A percentile compares a stretch with the other conserved stretches of the same genome.
These are phyloP conservation scores for Molorchus minor DNA, from an alignment of 2,888 invertebrate genomes.

Conservation along the genomic window DNA sequence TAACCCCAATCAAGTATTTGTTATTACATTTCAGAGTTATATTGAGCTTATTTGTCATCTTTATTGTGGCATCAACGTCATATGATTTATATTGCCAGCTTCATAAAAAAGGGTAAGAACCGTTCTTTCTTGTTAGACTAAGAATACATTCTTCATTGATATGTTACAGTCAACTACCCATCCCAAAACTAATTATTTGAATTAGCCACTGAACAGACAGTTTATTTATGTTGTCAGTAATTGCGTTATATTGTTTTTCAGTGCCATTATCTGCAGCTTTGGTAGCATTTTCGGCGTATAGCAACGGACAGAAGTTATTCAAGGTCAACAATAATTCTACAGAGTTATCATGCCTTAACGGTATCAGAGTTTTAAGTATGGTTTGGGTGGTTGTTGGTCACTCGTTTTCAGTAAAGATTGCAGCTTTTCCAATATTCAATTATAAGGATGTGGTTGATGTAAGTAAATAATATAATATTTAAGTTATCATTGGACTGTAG, in stretches of 20 bases:
- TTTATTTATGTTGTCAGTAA: too few species aligned
- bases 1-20: too few species aligned
- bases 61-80: background rate
- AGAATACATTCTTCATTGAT: too few species aligned
- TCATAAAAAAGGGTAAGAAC: too few species aligned
- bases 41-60: too few species aligned
- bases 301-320: slow-evolving; percentile 40
- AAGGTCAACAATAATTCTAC: slow-evolving; percentile 26
- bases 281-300: slow-evolving; percentile 38
- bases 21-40: too few species aligned
- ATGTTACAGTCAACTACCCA: too few species aligned
- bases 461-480: background rate
- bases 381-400: slow-evolving; percentile 65
- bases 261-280: slow-evolving; percentile 21
- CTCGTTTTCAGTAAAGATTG: slow-evolving; percentile 18
- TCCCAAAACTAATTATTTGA: too few species aligned
- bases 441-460: slow-evolving; percentile 23
- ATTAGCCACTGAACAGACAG: too few species aligned
- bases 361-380: slow-evolving; percentile 42
- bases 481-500: background rate
- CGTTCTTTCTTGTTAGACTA: too few species aligned
- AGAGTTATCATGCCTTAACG: slow-evolving; percentile 41
- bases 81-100: background rate
- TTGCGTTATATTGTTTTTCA: too few species aligned
- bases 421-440: slow-evolving; percentile 24